A percentile compares a stretch with the other conserved stretches of the same genome.
phyloP scores from a whole-genome alignment of 1,140 invertebrate species.

The Drosophila yakuba region DNA sequence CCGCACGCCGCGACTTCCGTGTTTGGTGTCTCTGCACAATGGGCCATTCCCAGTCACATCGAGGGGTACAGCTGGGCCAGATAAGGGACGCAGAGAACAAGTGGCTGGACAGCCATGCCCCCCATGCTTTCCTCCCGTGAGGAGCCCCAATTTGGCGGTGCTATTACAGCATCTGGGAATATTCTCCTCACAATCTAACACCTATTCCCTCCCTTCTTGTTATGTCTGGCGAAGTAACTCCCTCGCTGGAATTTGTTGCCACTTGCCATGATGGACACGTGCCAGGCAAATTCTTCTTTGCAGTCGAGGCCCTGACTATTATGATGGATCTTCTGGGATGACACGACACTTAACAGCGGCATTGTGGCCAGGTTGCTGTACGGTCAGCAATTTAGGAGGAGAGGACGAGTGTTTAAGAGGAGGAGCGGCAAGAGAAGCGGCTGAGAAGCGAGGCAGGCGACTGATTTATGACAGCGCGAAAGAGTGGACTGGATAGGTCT shows the following conservation, averaged over 20 bases:
- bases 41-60: constrained; percentile 53
- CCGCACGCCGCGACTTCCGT: constrained; percentile 68
- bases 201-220: constrained; percentile 4
- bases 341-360: constrained; percentile 75
- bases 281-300: constrained; percentile 70
- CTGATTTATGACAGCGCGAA: constrained; percentile 74
- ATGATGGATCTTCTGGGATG: constrained; percentile 78
- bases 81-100: constrained; percentile 13
- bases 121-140: constrained; percentile 15
- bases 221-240: constrained; percentile 17
- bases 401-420: constrained; percentile 64
- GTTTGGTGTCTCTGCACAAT: constrained; percentile 66
- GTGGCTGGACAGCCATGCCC: constrained; percentile 19
- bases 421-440: constrained; percentile 30
- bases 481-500: constrained; percentile 44
- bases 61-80: not conserved
- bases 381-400: constrained; percentile 68
- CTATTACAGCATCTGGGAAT: constrained; percentile 61
- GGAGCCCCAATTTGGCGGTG: constrained; percentile 61
- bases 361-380: constrained; percentile 34
- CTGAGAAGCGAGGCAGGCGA: constrained; percentile 37
- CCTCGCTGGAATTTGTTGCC: constrained; percentile 38
- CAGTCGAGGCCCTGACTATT: constrained; percentile 22
- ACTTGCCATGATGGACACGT: constrained; percentile 71
- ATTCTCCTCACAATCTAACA: constrained; percentile 47